A percentile compares a stretch with the other conserved stretches of the same genome.
These are phyloP conservation scores for Calyptomena viridis DNA, from an alignment of 2,113 vertebrate species.

Conservation along the genomic window DNA sequence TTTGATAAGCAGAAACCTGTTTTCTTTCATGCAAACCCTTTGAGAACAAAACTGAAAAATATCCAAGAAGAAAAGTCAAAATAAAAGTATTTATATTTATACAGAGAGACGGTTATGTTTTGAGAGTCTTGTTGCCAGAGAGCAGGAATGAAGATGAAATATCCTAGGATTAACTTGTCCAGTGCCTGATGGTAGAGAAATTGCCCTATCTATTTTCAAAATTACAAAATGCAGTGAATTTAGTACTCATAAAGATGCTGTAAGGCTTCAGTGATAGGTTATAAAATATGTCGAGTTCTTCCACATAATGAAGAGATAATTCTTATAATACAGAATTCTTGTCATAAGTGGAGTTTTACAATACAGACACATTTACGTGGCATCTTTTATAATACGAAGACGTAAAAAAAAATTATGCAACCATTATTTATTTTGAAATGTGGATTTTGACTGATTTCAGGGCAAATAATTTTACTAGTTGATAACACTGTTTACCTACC, in stretches of 20 bases:
- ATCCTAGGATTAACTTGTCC: background rate
- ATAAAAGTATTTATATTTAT: background rate
- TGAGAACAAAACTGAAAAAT: background rate
- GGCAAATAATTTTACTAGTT: background rate
- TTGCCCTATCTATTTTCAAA: background rate
- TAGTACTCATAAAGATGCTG: background rate
- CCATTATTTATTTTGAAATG: background rate
- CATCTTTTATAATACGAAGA: background rate
- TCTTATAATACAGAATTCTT: background rate
- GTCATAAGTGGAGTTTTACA: background rate
- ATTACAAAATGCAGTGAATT: background rate
- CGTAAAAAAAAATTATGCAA: background rate
- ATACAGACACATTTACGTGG: background rate
- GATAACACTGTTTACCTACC: too few species aligned
- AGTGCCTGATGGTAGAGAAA: background rate
- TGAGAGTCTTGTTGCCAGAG: background rate
- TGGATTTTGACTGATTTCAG: background rate
- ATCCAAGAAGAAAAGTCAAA: background rate
- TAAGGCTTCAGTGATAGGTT: background rate
- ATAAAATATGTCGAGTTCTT: background rate
- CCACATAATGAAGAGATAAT: background rate
- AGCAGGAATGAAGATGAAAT: background rate
- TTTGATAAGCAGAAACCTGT: background rate
- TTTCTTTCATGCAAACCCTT: background rate
- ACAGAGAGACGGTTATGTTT: background rate